Conservation (phyloP, 2,797 vertebrate species). For the Lacerta viridis region DNA sequence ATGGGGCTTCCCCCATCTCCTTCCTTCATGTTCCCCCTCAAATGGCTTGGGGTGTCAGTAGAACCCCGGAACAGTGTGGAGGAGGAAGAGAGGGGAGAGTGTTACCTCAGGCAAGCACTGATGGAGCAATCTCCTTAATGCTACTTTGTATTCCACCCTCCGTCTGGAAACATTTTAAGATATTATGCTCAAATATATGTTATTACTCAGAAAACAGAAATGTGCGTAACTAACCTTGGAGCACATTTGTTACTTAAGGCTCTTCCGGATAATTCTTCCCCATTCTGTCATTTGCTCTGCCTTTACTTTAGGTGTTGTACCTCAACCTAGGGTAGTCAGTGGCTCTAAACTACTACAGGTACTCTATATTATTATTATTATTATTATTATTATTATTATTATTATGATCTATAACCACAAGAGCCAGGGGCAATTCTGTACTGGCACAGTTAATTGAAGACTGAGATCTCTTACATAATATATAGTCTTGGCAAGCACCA, state of each 20-base stretch:
- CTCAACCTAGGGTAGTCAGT: conserved; percentile 18
- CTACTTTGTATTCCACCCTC: background rate
- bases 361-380: background rate
- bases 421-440: conserved; percentile 34
- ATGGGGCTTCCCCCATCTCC: too few species aligned
- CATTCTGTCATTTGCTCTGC: background rate
- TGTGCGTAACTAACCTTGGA: background rate
- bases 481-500: conserved; percentile 50
- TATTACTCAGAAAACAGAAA: background rate
- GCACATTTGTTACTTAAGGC: background rate
- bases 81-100: too few species aligned
- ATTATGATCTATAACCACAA: conserved; percentile 41
- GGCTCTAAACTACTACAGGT: conserved; percentile 47
- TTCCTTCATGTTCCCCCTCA: too few species aligned
- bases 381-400: background rate
- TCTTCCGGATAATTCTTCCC: background rate
- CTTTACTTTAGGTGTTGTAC: background rate
- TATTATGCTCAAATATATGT: background rate
- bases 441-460: conserved; percentile 59
- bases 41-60: too few species aligned
- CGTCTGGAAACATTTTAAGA: background rate
- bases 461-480: conserved; percentile 57
- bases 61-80: too few species aligned
- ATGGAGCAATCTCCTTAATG: too few species aligned
- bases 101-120: too few species aligned